Conservation (phyloP, 2,113 vertebrate genomes). For the Amblyornis subalaris region DNA sequence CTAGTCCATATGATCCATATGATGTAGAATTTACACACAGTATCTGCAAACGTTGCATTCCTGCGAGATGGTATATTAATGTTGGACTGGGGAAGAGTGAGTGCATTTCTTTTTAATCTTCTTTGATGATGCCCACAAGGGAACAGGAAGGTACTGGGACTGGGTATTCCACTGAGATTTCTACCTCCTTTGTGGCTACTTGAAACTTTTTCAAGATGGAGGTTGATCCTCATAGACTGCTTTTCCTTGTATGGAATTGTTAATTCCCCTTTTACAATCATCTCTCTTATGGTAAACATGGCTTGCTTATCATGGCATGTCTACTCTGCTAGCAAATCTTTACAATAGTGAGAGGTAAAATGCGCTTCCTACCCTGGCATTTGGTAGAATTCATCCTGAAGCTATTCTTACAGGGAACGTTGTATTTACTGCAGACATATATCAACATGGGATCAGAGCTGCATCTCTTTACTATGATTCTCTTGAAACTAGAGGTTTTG, state of each 20-base stretch:
- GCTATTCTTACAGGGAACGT: neutral
- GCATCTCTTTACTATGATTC: neutral
- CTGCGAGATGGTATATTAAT: neutral
- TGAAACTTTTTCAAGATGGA: neutral
- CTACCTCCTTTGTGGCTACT: neutral
- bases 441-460: neutral
- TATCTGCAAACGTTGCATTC: neutral
- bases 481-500: neutral
- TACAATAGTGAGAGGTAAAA: neutral
- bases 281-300: neutral
- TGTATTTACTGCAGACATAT: neutral
- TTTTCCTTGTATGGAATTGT: neutral
- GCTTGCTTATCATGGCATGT: neutral
- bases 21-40: neutral
- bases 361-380: neutral
- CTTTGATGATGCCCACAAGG: neutral
- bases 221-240: neutral
- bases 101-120: neutral
- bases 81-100: neutral
- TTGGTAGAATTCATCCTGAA: neutral
- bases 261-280: neutral
- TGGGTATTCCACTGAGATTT: neutral
- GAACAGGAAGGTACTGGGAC: neutral
- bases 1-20: neutral
- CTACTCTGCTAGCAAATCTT: neutral